Conservation (phyloP, 2,888 invertebrate genomes). For the Melipona beecheii region DNA sequence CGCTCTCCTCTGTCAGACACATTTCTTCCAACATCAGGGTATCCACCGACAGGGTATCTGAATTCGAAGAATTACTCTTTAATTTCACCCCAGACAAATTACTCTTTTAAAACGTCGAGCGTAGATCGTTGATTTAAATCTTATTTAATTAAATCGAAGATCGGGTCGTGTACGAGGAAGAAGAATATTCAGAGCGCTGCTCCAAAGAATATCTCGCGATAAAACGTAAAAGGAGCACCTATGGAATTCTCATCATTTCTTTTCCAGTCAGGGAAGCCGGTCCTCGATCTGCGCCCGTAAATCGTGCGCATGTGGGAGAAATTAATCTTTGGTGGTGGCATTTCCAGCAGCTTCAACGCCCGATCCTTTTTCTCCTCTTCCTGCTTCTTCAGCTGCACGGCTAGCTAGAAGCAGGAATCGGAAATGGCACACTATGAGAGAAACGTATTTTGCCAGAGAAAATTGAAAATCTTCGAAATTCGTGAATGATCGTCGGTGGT, state of each 20-base stretch:
- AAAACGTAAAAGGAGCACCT: constrained; percentile 3
- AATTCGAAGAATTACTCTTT: background rate
- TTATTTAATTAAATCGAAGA: background rate
- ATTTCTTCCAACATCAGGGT: constrained; percentile 39
- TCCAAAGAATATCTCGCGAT: background rate
- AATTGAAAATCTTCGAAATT: background rate
- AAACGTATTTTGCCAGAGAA: background rate
- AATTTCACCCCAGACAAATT: background rate
- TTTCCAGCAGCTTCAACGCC: constrained; percentile 48
- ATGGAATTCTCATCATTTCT: constrained; percentile 12
- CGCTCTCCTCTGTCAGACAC: constrained; percentile 1
- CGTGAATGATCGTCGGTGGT: background rate
- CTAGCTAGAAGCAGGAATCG: constrained; percentile 36
- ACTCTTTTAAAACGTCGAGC: background rate
- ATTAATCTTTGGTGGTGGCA: constrained; percentile 65
- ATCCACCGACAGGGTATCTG: constrained; percentile 46
- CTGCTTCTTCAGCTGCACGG: constrained; percentile 2
- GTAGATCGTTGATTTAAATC: background rate
- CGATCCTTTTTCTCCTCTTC: constrained; percentile 53
- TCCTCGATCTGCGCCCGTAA: constrained; percentile 3
- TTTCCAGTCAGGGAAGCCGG: background rate
- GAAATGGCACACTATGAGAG: background rate
- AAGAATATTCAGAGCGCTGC: background rate
- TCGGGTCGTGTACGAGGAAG: too few relatives aligned
- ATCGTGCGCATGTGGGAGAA: constrained; percentile 35